phyloP scores from a whole-genome alignment of 2,113 vertebrate genomes.

The Rhagologus leucostigma region DNA sequence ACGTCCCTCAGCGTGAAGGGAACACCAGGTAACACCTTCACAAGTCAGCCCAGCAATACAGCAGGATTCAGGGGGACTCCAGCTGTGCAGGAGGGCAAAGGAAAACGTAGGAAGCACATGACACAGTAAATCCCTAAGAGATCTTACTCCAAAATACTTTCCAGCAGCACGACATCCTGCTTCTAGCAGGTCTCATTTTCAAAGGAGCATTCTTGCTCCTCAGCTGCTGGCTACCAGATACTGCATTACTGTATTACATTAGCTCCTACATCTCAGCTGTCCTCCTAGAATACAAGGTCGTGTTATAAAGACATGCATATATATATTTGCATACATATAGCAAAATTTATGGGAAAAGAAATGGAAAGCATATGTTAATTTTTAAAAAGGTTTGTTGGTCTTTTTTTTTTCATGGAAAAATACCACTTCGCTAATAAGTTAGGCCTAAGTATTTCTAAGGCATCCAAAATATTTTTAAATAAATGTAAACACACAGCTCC shows the following conservation, averaged over 20 bases:
- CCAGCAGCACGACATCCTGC: background rate
- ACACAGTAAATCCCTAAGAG: background rate
- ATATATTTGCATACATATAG: background rate
- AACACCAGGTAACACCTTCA: background rate
- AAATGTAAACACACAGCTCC: background rate
- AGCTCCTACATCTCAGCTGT: background rate
- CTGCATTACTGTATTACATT: background rate
- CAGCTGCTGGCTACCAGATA: background rate
- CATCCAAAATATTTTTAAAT: background rate
- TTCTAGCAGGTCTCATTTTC: background rate
- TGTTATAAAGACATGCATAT: background rate
- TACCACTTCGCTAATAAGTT: background rate
- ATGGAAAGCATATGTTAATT: background rate
- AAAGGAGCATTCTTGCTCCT: background rate
- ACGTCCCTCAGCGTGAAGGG: background rate
- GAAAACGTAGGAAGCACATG: background rate
- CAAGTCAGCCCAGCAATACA: background rate
- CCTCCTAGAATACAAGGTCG: background rate
- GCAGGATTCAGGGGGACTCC: background rate
- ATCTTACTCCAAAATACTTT: background rate
- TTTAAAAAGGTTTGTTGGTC: rapidly evolving
- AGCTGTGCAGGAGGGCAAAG: background rate
- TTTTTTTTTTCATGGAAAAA: background rate
- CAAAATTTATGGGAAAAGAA: background rate
- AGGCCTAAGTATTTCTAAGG: background rate